Percentiles rank a stretch among this genome's conserved stretches.
Evolutionary conservation across 2,797 vertebrate species (phyloP).

Genomic region (Coendou prehensilis): DNA sequence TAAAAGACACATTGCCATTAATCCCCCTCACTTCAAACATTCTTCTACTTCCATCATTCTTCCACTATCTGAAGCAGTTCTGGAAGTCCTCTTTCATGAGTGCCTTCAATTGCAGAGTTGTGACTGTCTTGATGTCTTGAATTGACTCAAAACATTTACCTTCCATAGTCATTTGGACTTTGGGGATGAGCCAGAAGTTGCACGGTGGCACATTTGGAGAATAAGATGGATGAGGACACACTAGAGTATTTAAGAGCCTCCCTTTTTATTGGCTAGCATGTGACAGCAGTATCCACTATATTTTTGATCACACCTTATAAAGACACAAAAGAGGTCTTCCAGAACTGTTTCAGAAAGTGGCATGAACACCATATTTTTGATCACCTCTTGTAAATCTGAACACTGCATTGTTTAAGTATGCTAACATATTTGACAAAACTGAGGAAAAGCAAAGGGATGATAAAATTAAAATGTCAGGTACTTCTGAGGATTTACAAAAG

Average conservation of each 20-base stretch:
- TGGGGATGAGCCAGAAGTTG: neutral
- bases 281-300: neutral
- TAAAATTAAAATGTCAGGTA: neutral
- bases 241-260: too few species aligned
- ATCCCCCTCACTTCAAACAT: neutral
- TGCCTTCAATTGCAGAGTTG: neutral
- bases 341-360: neutral
- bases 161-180: neutral
- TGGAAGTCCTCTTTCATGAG: neutral
- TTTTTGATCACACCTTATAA: neutral
- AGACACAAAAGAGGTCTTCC: neutral
- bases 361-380: neutral
- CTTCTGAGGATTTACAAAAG: neutral
- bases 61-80: neutral
- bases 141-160: neutral
- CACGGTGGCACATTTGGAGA: neutral
- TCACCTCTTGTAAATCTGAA: neutral
- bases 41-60: neutral
- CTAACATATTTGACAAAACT: neutral
- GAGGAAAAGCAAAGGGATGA: neutral
- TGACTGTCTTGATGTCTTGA: neutral
- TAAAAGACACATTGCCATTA: neutral
- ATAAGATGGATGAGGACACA: neutral
- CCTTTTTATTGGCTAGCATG: neutral
- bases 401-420: neutral